Base-by-base conservation (phyloP, 2,797 vertebrate genomes). In the Erethizon dorsatum region DNA sequence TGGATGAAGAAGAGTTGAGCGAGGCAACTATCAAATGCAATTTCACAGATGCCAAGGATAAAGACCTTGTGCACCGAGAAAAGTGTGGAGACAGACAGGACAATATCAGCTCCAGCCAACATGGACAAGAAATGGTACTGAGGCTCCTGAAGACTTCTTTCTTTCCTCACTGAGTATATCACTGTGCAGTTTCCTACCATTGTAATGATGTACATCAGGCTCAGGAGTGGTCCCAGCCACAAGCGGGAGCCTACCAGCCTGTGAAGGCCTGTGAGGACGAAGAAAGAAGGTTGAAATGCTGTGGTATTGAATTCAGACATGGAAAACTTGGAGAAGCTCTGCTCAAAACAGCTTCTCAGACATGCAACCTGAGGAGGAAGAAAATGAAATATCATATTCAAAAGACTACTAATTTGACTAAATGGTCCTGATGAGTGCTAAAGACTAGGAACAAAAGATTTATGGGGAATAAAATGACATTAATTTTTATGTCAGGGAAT, bases 1-100 rank as follows among this genome's bases (percentile, higher is more conserved):
- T n/a, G n/a, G n/a, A n/a, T n/a, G n/a, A n/a, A 95, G 71, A 93
- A 97, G 33, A 97, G 86, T 47, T 96, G 97, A 78, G 86, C 2
- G 12, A 96, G 90, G 28, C 93, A 95, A 45, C 52, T 61, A n/a
- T 94, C 57, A 95, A 98, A 97, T 1, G 97, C 97, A 28, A 98
- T 95, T 61, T 95, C 77, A 79, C 65, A 69, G 3, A 95, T 17
- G 11, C 57, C 94, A n/a, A 96, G 33, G 24, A 95, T 9, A 79
- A 96, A 95, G 61, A 96, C 83, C 56, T 88, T 96, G 37, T 95
- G 71, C 11, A 95, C 91, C 15, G 61, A 91, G 5, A 57, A 28
- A 52, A 83, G 69, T 28, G 87, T 95, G 57, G 96, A 95, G 13
- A 87, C 18, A 67, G 93, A 87, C 12, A 96, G 33, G 26, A 57